These are phyloP conservation scores for Diaperis boleti DNA, from an alignment of 2,888 invertebrate genomes.

Conservation along the genomic window DNA sequence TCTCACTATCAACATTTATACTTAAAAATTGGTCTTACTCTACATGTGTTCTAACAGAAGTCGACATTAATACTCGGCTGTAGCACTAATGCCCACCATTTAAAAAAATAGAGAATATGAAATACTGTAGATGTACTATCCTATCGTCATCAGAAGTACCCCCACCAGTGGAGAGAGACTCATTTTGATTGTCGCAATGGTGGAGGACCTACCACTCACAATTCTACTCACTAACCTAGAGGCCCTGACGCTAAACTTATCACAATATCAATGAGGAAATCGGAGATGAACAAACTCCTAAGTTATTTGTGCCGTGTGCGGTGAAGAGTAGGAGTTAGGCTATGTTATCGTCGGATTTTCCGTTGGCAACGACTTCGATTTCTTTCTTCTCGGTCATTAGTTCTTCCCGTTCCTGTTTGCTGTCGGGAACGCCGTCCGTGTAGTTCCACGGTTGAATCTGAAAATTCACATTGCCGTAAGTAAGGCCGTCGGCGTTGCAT, in stretches of 20 bases:
- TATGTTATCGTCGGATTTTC: slow-evolving; percentile 18
- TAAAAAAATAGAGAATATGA: slow-evolving; percentile 31
- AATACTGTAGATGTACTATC: slow-evolving; percentile 32
- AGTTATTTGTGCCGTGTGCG: slow-evolving; percentile 29
- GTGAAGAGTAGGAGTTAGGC: slow-evolving; percentile 21
- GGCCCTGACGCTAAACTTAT: slow-evolving; percentile 43
- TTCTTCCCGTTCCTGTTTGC: slow-evolving; percentile 57
- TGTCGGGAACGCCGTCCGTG: slow-evolving; percentile 56
- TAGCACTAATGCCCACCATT: slow-evolving; percentile 18
- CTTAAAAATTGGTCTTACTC: slow-evolving; percentile 33
- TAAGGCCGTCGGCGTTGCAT: too few species aligned
- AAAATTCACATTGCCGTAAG: too few species aligned
- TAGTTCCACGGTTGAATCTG: slow-evolving; percentile 69
- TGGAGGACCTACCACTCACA: slow-evolving; percentile 1
- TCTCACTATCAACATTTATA: slow-evolving; percentile 28
- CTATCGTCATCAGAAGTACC: slow-evolving; percentile 22
- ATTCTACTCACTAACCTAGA: slow-evolving; percentile 23
- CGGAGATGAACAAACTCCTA: slow-evolving; percentile 27
- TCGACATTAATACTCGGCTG: slow-evolving; percentile 30
- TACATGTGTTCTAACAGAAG: slow-evolving; percentile 12
- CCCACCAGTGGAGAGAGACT: slow-evolving; percentile 14
- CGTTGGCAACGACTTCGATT: slow-evolving; percentile 2
- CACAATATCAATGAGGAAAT: slow-evolving; percentile 49
- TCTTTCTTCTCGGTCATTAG: slow-evolving; percentile 49
- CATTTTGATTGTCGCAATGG: slow-evolving; percentile 20